Evolutionary conservation across 2,888 invertebrate genomes (phyloP), one percentile per base, ranked within the genome.

Genomic region (Leucophenga montana): DNA sequence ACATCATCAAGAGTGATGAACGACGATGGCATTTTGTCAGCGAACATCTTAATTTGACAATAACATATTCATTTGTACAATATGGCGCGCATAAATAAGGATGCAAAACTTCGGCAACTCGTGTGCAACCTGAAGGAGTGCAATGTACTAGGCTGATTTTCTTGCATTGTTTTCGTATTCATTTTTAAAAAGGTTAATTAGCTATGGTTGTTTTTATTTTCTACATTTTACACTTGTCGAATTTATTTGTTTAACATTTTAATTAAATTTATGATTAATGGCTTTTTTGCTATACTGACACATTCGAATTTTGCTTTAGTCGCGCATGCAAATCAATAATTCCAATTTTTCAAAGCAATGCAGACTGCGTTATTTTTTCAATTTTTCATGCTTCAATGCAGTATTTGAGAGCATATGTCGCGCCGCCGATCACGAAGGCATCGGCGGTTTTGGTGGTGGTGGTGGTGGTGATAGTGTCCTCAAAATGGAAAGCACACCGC

Each of bases 381-480:
- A 78, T 73, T 78, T 81, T 81, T 81, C 78, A 83, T 83, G 81
- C 81, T 80, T 83, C 82, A 82, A 83, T 82, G 83, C 75, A 72
- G 74, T 71, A 77, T 74, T 74, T 73, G 69, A 72, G 68, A 77
- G 77, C 80, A 78, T 78, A 75, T 68, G 67, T 53, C 72, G 70
- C 76, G 70, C 3, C 39, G 11, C 39, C 3, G 8, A 39, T 8
- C 39, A 27, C 9, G 4, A n/a, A 6, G 22, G 31, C n/a, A n/a
- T 27, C 13, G 27, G 27, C n/a, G 27, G 1, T 6, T 11, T 1
- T 57, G 22, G 57, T n/a, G 1, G 11, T 56, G 3, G 57, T 57
- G 31, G 1, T 6, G 31, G 13, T 57, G 22, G 57, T n/a, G 1
- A 8, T 56, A 0, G 57, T 57, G 31, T 22, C 3, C n/a, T 22